These are phyloP conservation scores for Hyles vespertilio DNA, from an alignment of 1,140 invertebrate genomes.

Conservation along the genomic window DNA sequence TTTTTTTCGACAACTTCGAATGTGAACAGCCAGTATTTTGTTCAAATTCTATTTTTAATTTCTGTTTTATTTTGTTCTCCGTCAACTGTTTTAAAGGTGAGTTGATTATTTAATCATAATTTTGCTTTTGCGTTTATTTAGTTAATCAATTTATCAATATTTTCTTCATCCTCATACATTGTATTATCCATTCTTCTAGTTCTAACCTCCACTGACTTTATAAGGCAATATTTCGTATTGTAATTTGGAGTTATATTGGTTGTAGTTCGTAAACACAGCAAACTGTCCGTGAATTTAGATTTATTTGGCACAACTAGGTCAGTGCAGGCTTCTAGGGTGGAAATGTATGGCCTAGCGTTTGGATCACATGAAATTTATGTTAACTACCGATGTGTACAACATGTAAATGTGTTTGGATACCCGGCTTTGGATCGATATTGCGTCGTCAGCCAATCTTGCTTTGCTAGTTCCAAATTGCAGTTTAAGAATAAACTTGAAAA, in stretches of 20 bases:
- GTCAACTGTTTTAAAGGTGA: no score
- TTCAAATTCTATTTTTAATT: conserved; percentile 25
- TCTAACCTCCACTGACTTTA: background rate
- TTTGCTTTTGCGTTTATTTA: no score
- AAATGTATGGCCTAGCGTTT: conserved; percentile 30
- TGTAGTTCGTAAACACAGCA: no score
- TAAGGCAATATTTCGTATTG: no score
- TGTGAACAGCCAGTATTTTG: conserved; percentile 4
- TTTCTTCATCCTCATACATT: no score
- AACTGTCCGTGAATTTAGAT: conserved; percentile 24
- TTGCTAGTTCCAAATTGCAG: no score
- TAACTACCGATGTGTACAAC: conserved; percentile 15
- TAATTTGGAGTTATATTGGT: no score
- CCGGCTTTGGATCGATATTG: no score
- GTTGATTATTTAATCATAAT: no score
- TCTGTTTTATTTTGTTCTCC: background rate
- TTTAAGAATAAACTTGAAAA: no score
- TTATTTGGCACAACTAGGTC: conserved; percentile 37
- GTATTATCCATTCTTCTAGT: conserved; percentile 11
- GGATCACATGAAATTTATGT: conserved; percentile 35
- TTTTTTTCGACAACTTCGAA: background rate
- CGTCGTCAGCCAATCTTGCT: no score
- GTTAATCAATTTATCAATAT: no score
- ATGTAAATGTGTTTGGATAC: conserved; percentile 3
- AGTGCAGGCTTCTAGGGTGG: conserved; percentile 30